Evolutionary conservation across 2,888 invertebrate genomes (phyloP).

Genomic region (Mermis nigrescens): DNA sequence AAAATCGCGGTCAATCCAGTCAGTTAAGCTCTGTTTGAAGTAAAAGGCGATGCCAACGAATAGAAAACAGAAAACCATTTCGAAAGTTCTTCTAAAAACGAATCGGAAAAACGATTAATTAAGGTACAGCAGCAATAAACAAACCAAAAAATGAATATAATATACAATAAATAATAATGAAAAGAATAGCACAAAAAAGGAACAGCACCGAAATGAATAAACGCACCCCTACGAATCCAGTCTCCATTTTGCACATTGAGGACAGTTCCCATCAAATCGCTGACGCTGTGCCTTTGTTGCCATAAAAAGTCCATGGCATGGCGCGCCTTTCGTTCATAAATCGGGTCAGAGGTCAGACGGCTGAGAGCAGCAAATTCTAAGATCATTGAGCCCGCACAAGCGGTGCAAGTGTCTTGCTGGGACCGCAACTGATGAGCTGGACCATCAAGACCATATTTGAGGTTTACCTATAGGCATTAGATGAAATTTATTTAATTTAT

Average conservation of each 20-base stretch:
- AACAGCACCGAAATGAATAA: not conserved
- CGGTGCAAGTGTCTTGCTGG: conserved; percentile 68
- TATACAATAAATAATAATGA: too few relatives aligned
- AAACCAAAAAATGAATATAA: too few relatives aligned
- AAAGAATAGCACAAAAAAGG: too few relatives aligned
- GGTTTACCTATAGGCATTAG: conserved; percentile 21
- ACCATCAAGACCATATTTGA: conserved; percentile 24
- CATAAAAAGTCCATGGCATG: conserved; percentile 89
- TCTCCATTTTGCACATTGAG: conserved; percentile 93
- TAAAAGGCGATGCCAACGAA: too few relatives aligned
- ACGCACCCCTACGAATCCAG: conserved; percentile 63
- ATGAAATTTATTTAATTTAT: too few relatives aligned
- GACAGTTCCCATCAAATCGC: conserved; percentile 89
- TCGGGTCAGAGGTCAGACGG: conserved; percentile 62
- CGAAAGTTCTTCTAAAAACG: too few relatives aligned
- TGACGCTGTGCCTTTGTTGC: conserved; percentile 67
- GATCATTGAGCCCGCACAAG: conserved; percentile 93
- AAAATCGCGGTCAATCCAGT: too few relatives aligned
- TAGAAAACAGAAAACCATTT: too few relatives aligned
- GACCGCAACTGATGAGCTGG: conserved; percentile 22
- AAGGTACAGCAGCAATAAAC: too few relatives aligned
- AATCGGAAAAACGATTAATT: too few relatives aligned
- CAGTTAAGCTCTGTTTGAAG: too few relatives aligned
- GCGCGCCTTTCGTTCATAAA: conserved; percentile 81
- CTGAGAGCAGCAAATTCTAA: conserved; percentile 90